phyloP scores from a whole-genome alignment of 2,888 invertebrate genomes.

The Tridacna gigas region DNA sequence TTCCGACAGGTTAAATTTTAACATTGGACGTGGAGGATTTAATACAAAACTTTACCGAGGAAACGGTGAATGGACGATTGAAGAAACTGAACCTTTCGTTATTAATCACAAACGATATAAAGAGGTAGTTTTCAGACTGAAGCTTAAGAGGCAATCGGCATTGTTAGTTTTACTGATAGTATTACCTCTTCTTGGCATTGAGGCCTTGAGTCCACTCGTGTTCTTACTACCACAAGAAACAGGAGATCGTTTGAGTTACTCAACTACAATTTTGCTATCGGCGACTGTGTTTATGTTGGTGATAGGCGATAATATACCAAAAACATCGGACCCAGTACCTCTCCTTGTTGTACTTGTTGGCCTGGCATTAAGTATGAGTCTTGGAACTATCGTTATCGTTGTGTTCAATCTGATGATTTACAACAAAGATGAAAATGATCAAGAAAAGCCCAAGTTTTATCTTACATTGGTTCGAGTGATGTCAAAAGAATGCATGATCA shows the following conservation, averaged over 20 bases:
- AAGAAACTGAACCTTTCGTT: conserved; percentile 1
- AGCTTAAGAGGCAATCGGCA: conserved; percentile 1
- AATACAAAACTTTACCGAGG: neutral
- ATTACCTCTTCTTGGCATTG: conserved; percentile 7
- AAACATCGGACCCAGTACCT: conserved; percentile 18
- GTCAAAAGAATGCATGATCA: neutral
- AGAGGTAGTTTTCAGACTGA: conserved; percentile 20
- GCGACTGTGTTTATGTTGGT: conserved; percentile 21
- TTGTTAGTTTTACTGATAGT: conserved; percentile 19
- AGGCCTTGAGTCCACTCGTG: neutral
- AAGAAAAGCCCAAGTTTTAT: neutral
- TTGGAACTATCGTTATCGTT: conserved; percentile 1
- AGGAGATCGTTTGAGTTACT: conserved; percentile 20
- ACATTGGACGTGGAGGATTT: neutral
- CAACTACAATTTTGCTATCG: conserved; percentile 20
- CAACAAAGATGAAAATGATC: neutral
- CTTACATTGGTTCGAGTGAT: neutral
- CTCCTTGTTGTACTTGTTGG: conserved; percentile 9
- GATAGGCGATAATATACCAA: conserved; percentile 19
- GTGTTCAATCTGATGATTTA: conserved; percentile 19
- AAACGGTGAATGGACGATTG: conserved; percentile 20
- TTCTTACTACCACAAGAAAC: conserved; percentile 19
- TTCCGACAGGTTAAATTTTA: neutral
- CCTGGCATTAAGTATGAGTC: neutral
- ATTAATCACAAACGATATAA: neutral